phyloP scores from a whole-genome alignment of 2,797 vertebrate species.

The Pseudochirops corinnae region DNA sequence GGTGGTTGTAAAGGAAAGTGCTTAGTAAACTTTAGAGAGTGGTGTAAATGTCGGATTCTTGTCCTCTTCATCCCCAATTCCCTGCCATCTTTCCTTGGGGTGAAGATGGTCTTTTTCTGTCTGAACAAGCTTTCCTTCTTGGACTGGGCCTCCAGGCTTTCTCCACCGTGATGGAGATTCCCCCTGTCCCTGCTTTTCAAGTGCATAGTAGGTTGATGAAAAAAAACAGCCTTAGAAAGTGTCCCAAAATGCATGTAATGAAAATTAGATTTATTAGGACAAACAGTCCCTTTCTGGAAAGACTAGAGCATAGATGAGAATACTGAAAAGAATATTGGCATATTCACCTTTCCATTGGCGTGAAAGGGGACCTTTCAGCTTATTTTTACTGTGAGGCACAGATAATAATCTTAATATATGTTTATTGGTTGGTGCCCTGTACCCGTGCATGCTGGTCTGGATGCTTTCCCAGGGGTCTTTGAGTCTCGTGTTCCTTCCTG shows the following conservation, averaged over 20 bases:
- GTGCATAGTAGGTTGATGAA: neutral
- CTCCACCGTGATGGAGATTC: neutral
- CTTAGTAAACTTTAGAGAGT: neutral
- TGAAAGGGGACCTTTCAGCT: neutral
- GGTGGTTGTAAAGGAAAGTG: neutral
- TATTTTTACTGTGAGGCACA: neutral
- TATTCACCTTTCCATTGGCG: neutral
- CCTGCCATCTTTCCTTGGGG: neutral
- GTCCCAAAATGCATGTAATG: neutral
- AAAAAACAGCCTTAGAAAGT: neutral
- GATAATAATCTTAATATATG: neutral
- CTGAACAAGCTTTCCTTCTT: neutral
- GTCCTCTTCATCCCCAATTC: neutral
- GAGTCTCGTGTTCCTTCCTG: neutral
- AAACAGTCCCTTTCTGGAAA: neutral
- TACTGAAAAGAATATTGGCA: neutral
- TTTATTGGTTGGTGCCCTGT: neutral
- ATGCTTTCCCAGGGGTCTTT: neutral
- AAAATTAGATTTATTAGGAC: neutral
- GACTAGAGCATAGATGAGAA: neutral
- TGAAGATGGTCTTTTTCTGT: neutral
- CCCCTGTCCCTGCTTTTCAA: neutral
- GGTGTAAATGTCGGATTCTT: neutral
- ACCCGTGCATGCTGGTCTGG: no score
- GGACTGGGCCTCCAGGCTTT: neutral